Evolutionary conservation across 1,140 invertebrate genomes (phyloP).

Genomic region (Cherax destructor): DNA sequence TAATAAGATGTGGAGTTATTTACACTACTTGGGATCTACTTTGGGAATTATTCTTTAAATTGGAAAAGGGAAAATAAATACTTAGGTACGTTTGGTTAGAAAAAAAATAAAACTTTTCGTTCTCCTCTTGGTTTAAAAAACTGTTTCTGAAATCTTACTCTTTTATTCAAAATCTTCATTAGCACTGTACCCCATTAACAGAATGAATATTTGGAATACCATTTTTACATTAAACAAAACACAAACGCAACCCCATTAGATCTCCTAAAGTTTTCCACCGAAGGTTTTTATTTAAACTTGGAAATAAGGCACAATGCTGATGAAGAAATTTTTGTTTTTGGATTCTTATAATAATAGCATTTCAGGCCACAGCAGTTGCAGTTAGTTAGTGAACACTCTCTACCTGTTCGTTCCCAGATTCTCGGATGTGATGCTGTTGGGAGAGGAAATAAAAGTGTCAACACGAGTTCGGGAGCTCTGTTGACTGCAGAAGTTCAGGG

Average conservation of each 20-base stretch:
- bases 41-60: background rate
- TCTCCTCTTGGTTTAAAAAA: background rate
- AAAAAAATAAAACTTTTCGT: background rate
- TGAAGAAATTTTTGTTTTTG: background rate
- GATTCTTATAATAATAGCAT: background rate
- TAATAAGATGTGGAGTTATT: background rate
- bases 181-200: background rate
- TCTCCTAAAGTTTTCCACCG: background rate
- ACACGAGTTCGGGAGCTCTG: conserved; percentile 8
- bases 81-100: background rate
- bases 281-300: background rate
- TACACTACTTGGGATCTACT: background rate
- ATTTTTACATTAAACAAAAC: background rate
- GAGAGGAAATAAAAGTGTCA: conserved; percentile 58
- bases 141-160: background rate
- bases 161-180: background rate
- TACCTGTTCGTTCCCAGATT: conserved; percentile 72
- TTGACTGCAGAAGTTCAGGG: background rate
- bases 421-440: conserved; percentile 69
- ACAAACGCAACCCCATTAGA: too few relatives aligned
- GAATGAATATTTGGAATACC: background rate
- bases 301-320: background rate
- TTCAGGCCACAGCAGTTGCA: background rate
- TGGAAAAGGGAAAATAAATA: background rate
- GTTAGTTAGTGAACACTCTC: conserved; percentile 49